These are phyloP conservation scores for Numida meleagris DNA, from an alignment of 2,113 vertebrate species.

Conservation along the genomic window DNA sequence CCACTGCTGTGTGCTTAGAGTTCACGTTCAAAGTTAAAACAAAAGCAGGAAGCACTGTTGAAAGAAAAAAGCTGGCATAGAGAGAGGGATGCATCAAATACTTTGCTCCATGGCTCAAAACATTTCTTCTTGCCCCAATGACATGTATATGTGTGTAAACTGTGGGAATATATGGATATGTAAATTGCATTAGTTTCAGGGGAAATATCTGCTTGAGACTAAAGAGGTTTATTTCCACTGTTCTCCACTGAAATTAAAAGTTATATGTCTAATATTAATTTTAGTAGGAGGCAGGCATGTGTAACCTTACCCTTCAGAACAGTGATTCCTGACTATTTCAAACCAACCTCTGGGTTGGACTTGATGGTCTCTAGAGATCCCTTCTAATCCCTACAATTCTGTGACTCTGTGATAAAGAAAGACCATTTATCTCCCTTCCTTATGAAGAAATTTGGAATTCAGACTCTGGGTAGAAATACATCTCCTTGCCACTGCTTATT, in stretches of 20 bases:
- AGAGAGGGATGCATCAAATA: background rate
- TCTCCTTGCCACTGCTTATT: background rate
- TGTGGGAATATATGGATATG: background rate
- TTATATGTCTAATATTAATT: background rate
- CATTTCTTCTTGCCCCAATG: background rate
- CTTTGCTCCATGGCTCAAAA: background rate
- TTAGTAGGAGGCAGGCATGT: conserved; percentile 7
- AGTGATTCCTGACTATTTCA: background rate
- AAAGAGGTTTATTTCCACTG: background rate
- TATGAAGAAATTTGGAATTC: background rate
- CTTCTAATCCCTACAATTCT: too few relatives aligned
- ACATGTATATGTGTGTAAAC: rapidly evolving
- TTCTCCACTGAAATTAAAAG: background rate
- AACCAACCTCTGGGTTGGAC: background rate
- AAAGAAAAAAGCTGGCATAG: background rate
- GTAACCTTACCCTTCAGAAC: background rate
- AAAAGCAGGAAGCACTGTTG: background rate
- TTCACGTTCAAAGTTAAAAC: background rate
- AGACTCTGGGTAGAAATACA: background rate
- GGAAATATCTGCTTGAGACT: conserved; percentile 22
- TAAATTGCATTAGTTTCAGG: background rate
- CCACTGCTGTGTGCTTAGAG: background rate
- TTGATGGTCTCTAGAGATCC: too few relatives aligned
- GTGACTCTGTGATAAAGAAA: background rate
- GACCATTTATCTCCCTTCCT: background rate